Evolutionary conservation across 2,797 vertebrate species (phyloP).

Genomic region (Triplophysa bombifrons): DNA sequence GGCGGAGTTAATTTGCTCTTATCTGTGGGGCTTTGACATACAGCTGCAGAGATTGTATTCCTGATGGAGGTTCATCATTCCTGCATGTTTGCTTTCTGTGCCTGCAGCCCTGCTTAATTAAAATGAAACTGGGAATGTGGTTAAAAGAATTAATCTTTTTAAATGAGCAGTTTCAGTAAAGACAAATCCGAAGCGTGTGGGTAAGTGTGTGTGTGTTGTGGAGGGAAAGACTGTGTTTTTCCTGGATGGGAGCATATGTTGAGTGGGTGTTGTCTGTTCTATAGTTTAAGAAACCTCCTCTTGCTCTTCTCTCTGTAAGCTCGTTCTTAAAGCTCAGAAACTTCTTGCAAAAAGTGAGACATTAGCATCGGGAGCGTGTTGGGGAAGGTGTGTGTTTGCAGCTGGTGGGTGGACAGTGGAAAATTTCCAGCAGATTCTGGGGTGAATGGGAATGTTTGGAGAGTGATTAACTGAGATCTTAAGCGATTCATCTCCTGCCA

Average conservation of each 20-base stretch:
- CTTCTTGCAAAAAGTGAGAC: not conserved
- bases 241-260: constrained; percentile 29
- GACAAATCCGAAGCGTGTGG: not conserved
- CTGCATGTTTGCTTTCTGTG: constrained; percentile 26
- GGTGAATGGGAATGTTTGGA: constrained; percentile 25
- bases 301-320: not conserved
- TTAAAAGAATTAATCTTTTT: constrained; percentile 40
- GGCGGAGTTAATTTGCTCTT: constrained; percentile 37
- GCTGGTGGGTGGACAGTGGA: constrained; percentile 39
- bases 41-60: constrained; percentile 32
- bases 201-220: not conserved
- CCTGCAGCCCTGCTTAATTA: constrained; percentile 38
- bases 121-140: constrained; percentile 37
- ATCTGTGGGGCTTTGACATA: constrained; percentile 30
- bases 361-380: constrained; percentile 10
- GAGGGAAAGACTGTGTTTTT: not conserved
- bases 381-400: constrained; percentile 25
- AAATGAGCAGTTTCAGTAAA: constrained; percentile 21
- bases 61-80: constrained; percentile 35
- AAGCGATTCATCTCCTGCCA: constrained; percentile 32
- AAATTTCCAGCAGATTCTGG: constrained; percentile 28
- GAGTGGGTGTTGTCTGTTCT: constrained; percentile 34
- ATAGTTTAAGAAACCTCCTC: constrained; percentile 7
- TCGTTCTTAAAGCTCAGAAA: constrained; percentile 15
- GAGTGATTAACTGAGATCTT: constrained; percentile 21